Conservation (phyloP, 2,888 invertebrate species). For the Aradus depressus region DNA sequence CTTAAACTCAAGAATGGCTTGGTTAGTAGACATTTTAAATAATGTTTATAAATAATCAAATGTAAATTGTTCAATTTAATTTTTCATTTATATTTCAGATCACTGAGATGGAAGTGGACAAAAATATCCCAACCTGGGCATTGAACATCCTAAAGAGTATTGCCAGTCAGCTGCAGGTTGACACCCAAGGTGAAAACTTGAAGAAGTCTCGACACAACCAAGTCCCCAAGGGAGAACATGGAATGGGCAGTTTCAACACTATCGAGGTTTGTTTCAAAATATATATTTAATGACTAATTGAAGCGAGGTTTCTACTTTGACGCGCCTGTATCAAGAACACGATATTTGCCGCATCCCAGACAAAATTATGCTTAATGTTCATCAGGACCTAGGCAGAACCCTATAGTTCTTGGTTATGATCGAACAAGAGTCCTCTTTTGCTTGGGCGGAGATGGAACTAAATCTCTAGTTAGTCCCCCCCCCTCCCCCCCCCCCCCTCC, state of each 20-base stretch:
- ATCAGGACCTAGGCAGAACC: too few species aligned
- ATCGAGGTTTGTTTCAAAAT: constrained; percentile 43
- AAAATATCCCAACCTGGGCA: constrained; percentile 47
- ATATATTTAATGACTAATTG: too few species aligned
- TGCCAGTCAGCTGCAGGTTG: constrained; percentile 55
- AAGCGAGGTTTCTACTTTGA: too few species aligned
- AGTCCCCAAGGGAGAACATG: constrained; percentile 37
- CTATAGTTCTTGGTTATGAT: too few species aligned
- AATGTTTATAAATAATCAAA: not conserved
- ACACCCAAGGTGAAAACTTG: constrained; percentile 47
- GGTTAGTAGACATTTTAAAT: constrained; percentile 30
- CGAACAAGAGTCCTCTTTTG: too few species aligned
- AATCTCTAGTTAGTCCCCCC: too few species aligned
- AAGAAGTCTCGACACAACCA: constrained; percentile 41
- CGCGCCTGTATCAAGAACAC: too few species aligned
- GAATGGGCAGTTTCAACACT: constrained; percentile 49
- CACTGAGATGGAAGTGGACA: constrained; percentile 44
- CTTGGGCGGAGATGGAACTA: too few species aligned
- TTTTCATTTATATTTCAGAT: constrained; percentile 33
- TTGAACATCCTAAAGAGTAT: constrained; percentile 60
- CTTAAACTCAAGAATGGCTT: constrained; percentile 49
- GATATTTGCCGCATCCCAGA: too few species aligned
- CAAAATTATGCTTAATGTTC: too few species aligned
- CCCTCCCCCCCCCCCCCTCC: too few species aligned
- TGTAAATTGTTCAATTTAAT: not conserved